Conservation (phyloP, 2,797 vertebrate species). For the Leptatherina wallacei region DNA sequence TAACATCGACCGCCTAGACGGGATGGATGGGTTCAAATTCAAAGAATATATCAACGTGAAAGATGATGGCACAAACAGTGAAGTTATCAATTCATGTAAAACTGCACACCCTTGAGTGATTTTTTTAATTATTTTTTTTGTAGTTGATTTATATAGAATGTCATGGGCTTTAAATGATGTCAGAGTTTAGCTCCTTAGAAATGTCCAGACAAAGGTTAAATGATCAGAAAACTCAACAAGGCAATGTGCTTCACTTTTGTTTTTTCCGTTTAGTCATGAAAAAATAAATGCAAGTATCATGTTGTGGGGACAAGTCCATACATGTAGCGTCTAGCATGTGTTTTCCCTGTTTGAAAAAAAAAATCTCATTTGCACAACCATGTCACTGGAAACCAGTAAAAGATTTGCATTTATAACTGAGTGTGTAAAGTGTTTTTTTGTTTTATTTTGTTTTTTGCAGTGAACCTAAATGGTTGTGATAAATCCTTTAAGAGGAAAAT, state of each 20-base stretch:
- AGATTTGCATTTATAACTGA: slow-evolving; percentile 57
- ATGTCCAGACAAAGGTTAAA: slow-evolving; percentile 40
- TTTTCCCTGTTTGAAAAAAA: slow-evolving; percentile 42
- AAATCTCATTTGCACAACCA: slow-evolving; percentile 67
- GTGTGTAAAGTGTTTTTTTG: slow-evolving; percentile 20
- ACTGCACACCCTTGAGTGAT: not conserved
- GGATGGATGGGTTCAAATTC: slow-evolving; percentile 46
- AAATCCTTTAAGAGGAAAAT: slow-evolving; percentile 3
- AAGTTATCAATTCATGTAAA: slow-evolving; percentile 39
- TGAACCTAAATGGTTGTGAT: not conserved
- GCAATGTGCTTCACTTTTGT: slow-evolving; percentile 26
- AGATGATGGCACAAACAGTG: slow-evolving; percentile 43
- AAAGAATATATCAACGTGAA: slow-evolving; percentile 40
- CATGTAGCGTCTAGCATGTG: slow-evolving; percentile 43
- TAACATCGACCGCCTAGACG: slow-evolving; percentile 32
- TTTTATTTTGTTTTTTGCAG: not conserved
- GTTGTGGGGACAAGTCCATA: slow-evolving; percentile 38
- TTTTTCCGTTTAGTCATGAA: slow-evolving; percentile 46
- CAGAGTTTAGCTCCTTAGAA: slow-evolving; percentile 41
- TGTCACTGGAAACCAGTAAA: slow-evolving; percentile 77
- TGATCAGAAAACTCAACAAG: slow-evolving; percentile 23
- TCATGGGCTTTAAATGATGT: slow-evolving; percentile 38
- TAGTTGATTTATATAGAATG: slow-evolving; percentile 11
- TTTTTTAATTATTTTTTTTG: not conserved
- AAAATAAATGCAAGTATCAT: slow-evolving; percentile 45